These are phyloP conservation scores for Sebastiscus tertius DNA, from an alignment of 2,797 vertebrate species.

Conservation along the genomic window DNA sequence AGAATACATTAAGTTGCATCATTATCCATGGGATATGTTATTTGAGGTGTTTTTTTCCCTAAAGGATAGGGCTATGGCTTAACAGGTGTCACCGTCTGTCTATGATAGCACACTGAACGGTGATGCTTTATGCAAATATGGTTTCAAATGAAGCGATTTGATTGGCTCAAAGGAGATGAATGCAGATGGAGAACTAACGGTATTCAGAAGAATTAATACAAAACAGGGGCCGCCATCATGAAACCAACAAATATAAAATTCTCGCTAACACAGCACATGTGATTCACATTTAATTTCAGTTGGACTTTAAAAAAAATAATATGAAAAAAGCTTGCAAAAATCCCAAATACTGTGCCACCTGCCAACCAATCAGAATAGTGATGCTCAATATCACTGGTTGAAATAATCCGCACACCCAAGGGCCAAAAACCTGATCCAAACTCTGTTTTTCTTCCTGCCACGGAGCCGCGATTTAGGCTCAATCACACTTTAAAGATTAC, in stretches of 20 bases:
- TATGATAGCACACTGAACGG: background rate
- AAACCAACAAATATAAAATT: background rate
- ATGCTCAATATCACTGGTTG: background rate
- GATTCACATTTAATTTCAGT: background rate
- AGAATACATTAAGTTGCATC: no score
- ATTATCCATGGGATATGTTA: no score
- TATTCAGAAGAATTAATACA: background rate
- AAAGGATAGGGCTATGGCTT: background rate
- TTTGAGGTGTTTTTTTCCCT: no score
- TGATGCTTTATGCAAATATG: background rate
- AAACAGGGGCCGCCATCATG: no score
- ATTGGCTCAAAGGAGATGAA: background rate
- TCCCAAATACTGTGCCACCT: background rate
- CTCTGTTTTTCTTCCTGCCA: constrained; percentile 8
- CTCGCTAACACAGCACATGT: no score
- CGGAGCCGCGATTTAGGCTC: constrained; percentile 15
- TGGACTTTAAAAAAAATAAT: background rate
- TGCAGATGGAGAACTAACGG: background rate
- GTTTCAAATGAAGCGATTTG: background rate
- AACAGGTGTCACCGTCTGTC: background rate
- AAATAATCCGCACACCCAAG: constrained; percentile 1
- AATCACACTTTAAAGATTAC: constrained; percentile 49
- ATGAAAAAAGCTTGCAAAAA: constrained; percentile 12
- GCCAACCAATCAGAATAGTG: constrained; percentile 5
- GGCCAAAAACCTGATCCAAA: constrained; percentile 23